Conservation (phyloP, 2,888 invertebrate species). For the Polydesmus complanatus region DNA sequence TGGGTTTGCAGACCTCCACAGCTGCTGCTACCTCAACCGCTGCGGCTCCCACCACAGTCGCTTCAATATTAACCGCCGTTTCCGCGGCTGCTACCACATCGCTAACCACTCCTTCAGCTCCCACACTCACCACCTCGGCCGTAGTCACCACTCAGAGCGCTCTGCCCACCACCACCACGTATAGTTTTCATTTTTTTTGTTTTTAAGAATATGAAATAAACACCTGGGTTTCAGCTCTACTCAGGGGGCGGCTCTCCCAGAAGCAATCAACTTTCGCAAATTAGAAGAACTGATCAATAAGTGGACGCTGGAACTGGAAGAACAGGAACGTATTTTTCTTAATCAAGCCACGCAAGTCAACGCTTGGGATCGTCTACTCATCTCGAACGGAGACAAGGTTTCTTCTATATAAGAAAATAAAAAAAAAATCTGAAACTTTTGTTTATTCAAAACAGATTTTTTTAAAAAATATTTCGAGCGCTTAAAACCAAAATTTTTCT, state of each 20-base stretch:
- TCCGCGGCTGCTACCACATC: neutral
- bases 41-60: neutral
- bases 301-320: slow-evolving; percentile 82
- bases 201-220: neutral
- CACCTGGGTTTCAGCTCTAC: neutral
- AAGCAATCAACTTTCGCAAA: slow-evolving; percentile 59
- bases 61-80: neutral
- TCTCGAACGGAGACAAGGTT: slow-evolving; percentile 81
- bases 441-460: neutral
- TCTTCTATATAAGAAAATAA: slow-evolving; percentile 2
- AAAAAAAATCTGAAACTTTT: neutral
- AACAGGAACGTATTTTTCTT: slow-evolving; percentile 81
- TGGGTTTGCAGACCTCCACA: neutral
- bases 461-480: neutral
- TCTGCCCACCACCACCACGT: neutral
- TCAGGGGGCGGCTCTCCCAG: neutral
- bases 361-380: slow-evolving; percentile 82
- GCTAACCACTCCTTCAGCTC: neutral
- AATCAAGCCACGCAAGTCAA: slow-evolving; percentile 91
- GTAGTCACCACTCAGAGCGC: no score
- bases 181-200: neutral
- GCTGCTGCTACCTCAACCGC: neutral
- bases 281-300: slow-evolving; percentile 85
- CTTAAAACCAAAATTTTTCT: slow-evolving; percentile 1
- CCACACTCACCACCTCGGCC: neutral